Base-by-base conservation (phyloP, 2,888 invertebrate species). In the Ochropleura leucogaster region DNA sequence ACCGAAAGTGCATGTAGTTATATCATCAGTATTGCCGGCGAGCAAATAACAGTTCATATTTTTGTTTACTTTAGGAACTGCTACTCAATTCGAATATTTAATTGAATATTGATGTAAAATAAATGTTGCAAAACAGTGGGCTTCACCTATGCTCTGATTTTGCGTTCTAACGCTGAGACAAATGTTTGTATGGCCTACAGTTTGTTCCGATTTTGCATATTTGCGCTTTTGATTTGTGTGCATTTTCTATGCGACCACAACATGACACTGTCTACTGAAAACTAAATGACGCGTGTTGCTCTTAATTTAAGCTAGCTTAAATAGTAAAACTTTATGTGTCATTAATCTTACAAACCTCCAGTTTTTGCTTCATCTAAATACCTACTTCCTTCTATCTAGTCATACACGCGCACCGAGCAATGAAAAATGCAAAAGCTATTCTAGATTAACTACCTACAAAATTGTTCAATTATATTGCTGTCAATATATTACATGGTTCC, bases 51-150 rank as follows among this genome's bases (percentile, higher is more conserved):
- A 70, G 57, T 71, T 72, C 49, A 68, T 65, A 72, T 81, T 76
- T 80, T 72, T 80, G 76, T 81, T 76, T 77, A 68, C 59, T 70
- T 65, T 51, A 62, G 51, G 40, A 68, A 66, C 79, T 12, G 55
- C 74, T 82, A 68, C 68, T 72, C 71, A 79, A 82, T 72, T 79
- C 74, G 68, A 72, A 74, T 74, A 79, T 79, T 79, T 69, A 68
- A 82, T 79, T 78, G 79, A 79, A 74, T 82, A 72, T 82, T 82
- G 82, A 79, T 74, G 71, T 68, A 62, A 64, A 72, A 79, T 82
- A 82, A 82, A 82, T 74, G 70, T 65, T 82, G 55, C 74, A 67
- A 42, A 42, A 68, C 69, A 68, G 69, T 51, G 57, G 67, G 14
- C 40, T 69, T 9, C 53, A n/a, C 77, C 62, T 79, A 51, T 57